Evolutionary conservation across 1,140 invertebrate genomes (phyloP).

Genomic region (Pachypsylla venusta): DNA sequence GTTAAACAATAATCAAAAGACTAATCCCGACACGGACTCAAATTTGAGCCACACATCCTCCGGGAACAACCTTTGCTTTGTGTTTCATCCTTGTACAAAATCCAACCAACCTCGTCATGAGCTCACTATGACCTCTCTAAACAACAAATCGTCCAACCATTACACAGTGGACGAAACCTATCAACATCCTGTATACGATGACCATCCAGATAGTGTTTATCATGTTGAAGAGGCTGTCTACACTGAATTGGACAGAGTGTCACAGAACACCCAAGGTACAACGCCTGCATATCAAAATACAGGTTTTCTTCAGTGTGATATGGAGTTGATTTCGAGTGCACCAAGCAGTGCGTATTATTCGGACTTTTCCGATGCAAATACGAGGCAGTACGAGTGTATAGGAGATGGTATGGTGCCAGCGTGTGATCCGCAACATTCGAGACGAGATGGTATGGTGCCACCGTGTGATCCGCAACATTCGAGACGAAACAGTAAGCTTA

Average conservation of each 20-base stretch:
- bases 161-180: neutral
- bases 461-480: too few relatives aligned
- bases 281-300: neutral
- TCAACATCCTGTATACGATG: neutral
- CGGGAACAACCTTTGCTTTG: neutral
- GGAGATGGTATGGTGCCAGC: neutral
- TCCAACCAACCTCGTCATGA: neutral
- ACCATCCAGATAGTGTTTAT: neutral
- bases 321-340: neutral
- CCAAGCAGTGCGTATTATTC: slow-evolving; percentile 5
- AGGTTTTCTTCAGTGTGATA: neutral
- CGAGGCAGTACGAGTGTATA: slow-evolving; percentile 9
- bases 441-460: neutral
- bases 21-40: neutral
- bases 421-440: too few relatives aligned
- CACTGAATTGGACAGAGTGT: neutral
- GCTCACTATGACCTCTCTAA: neutral
- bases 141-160: neutral
- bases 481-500: neutral
- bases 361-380: neutral
- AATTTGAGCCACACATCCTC: neutral
- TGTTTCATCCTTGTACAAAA: neutral
- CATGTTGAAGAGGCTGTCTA: neutral
- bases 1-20: neutral
- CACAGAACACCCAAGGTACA: neutral